A percentile compares a stretch with the other conserved stretches of the same genome.
phyloP scores from a whole-genome alignment of 2,797 vertebrate species.

The Emys orbicularis region DNA sequence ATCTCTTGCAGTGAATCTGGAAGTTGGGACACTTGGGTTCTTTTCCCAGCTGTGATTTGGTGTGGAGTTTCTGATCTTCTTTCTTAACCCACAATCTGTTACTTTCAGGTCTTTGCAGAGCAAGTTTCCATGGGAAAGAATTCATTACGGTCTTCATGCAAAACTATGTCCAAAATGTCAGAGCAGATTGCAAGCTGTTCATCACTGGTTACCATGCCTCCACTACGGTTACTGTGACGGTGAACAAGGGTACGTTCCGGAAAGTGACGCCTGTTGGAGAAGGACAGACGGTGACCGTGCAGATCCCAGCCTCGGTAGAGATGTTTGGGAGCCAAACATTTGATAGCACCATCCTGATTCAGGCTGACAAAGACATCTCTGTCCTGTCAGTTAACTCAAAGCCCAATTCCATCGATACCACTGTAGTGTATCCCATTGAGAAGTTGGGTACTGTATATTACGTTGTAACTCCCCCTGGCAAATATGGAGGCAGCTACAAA shows the following conservation, averaged over 20 bases:
- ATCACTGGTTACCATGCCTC: constrained; percentile 71
- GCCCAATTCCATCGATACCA: constrained; percentile 72
- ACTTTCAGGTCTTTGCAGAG: neutral
- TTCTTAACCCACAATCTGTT: neutral
- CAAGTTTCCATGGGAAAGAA: constrained; percentile 69
- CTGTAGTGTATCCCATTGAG: constrained; percentile 75
- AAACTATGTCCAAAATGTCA: constrained; percentile 61
- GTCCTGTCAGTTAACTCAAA: constrained; percentile 79
- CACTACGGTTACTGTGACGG: constrained; percentile 69
- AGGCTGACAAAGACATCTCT: constrained; percentile 74
- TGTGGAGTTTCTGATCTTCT: neutral
- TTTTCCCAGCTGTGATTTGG: neutral
- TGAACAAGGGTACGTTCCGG: constrained; percentile 71
- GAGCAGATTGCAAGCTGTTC: constrained; percentile 65
- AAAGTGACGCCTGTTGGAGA: constrained; percentile 64
- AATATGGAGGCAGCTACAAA: constrained; percentile 11
- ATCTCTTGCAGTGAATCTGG: neutral
- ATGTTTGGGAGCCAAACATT: constrained; percentile 46
- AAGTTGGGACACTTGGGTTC: neutral
- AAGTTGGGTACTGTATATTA: constrained; percentile 83
- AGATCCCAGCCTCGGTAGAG: constrained; percentile 74
- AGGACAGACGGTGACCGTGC: constrained; percentile 62
- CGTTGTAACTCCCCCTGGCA: constrained; percentile 74
- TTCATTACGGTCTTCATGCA: constrained; percentile 84
- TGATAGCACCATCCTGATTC: constrained; percentile 72